Conservation (phyloP, 2,888 invertebrate species). For the Tryphoninae sp. region DNA sequence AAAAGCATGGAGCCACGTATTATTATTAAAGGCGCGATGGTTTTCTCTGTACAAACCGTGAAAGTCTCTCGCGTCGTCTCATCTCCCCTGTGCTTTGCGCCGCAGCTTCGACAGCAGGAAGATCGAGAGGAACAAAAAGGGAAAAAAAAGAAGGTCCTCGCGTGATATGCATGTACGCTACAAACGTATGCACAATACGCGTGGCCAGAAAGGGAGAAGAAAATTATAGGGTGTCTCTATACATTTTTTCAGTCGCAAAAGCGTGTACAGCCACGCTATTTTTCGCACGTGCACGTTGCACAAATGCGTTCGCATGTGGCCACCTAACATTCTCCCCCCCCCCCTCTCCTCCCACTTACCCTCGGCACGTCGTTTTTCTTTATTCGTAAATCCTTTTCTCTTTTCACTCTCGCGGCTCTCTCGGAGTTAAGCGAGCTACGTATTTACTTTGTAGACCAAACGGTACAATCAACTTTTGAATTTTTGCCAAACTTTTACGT, state of each 20-base stretch:
- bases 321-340: slow-evolving; percentile 13
- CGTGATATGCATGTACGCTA: slow-evolving; percentile 29
- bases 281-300: slow-evolving; percentile 30
- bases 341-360: too few species aligned
- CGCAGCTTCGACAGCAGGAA: not conserved
- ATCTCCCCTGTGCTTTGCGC: not conserved
- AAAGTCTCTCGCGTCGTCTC: slow-evolving; percentile 37
- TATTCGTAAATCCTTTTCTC: slow-evolving; percentile 8
- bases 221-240: slow-evolving; percentile 52
- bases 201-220: slow-evolving; percentile 43
- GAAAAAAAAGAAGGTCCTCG: slow-evolving; percentile 17
- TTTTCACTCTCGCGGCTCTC: slow-evolving; percentile 11
- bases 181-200: slow-evolving; percentile 38
- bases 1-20: slow-evolving; percentile 46
- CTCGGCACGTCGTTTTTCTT: not conserved
- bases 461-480: slow-evolving; percentile 41
- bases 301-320: not conserved
- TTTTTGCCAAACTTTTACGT: slow-evolving; percentile 1
- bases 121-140: not conserved
- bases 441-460: slow-evolving; percentile 46
- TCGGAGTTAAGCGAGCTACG: slow-evolving; percentile 24
- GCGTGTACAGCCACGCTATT: slow-evolving; percentile 14
- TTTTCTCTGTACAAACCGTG: slow-evolving; percentile 54
- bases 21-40: slow-evolving; percentile 62
- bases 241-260: slow-evolving; percentile 47